Conservation (phyloP, 2,888 invertebrate species). For the Pyrocoelia pectoralis region DNA sequence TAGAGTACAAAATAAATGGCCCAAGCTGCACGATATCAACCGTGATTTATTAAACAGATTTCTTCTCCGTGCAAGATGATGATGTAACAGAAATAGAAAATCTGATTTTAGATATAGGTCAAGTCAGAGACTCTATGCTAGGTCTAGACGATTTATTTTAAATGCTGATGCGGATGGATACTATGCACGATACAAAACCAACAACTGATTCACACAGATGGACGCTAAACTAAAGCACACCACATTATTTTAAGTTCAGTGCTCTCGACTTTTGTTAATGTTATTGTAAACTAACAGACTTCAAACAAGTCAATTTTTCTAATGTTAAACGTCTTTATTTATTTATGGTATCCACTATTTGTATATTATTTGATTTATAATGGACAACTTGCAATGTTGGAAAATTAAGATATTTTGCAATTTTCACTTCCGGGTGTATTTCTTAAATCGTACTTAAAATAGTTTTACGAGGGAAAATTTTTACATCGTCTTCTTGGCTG, state of each 20-base stretch:
- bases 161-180: conserved; percentile 41
- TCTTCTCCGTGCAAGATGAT: conserved; percentile 34
- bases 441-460: background rate
- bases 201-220: conserved; percentile 24
- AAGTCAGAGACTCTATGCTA: conserved; percentile 40
- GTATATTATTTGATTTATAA: conserved; percentile 30
- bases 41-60: conserved; percentile 25
- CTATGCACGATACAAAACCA: conserved; percentile 16
- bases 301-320: conserved; percentile 28
- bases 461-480: background rate
- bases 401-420: conserved; percentile 1
- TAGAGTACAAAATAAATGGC: background rate
- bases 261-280: conserved; percentile 32
- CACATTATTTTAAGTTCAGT: conserved; percentile 31
- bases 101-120: conserved; percentile 44
- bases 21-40: conserved; percentile 15
- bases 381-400: background rate
- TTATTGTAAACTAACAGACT: conserved; percentile 33
- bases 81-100: conserved; percentile 42
- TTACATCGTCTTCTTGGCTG: background rate
- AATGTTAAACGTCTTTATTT: conserved; percentile 31
- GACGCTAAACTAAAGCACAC: conserved; percentile 17
- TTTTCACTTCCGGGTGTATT: conserved; percentile 1
- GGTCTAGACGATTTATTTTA: conserved; percentile 44
- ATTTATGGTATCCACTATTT: conserved; percentile 26